Conservation (phyloP, 2,888 invertebrate species). For the Geophilus truncorum region DNA sequence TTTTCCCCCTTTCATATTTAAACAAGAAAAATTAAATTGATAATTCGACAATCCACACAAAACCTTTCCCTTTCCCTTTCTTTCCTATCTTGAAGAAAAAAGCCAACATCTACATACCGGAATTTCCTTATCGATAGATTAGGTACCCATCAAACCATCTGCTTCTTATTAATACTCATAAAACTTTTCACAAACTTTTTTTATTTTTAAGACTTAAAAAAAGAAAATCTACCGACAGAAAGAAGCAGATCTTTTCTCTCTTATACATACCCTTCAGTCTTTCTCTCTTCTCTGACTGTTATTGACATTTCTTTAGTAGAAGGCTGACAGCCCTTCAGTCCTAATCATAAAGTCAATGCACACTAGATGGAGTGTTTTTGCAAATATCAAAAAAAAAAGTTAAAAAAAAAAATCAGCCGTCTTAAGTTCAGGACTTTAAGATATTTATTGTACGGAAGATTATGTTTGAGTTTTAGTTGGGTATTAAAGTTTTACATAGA, state of each 20-base stretch:
- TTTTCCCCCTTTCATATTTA: not conserved
- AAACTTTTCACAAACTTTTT: not conserved
- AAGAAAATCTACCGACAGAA: not conserved
- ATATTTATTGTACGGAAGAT: not conserved
- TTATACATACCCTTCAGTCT: slow-evolving; percentile 17
- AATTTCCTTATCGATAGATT: too few relatives aligned
- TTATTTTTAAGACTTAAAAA: not conserved
- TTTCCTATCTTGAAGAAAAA: too few relatives aligned
- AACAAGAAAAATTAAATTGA: not conserved
- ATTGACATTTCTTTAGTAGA: slow-evolving; percentile 12
- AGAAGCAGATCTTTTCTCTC: not conserved
- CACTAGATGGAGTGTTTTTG: slow-evolving; percentile 11
- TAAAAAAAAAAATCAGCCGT: not conserved
- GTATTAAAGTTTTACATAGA: not conserved
- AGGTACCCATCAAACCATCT: not conserved
- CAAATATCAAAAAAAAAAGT: slow-evolving; percentile 8
- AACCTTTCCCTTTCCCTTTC: not conserved
- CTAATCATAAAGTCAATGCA: slow-evolving; percentile 15
- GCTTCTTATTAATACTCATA: not conserved
- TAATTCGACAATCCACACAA: not conserved
- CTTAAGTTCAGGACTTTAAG: not conserved
- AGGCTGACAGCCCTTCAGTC: slow-evolving; percentile 20
- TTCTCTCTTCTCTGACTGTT: slow-evolving; percentile 12
- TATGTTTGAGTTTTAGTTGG: not conserved
- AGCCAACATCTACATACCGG: too few relatives aligned